Evolutionary conservation across 1,140 invertebrate species (phyloP).

Genomic region (Cherax destructor): DNA sequence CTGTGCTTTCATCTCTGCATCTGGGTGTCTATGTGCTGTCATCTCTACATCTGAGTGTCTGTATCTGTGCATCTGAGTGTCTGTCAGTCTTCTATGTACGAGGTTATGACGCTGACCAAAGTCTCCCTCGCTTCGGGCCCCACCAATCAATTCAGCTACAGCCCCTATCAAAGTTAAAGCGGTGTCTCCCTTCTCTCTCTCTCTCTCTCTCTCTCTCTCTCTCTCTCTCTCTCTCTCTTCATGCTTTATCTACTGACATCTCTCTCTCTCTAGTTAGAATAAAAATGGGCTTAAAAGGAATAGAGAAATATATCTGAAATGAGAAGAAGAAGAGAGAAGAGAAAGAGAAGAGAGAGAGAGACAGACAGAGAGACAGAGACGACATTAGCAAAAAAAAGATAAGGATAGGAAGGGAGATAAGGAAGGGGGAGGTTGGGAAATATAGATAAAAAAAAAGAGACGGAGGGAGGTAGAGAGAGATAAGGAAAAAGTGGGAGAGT

Average conservation of each 20-base stretch:
- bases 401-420: no score
- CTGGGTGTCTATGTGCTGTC: no score
- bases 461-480: no score
- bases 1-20: no score
- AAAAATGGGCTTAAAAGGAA: no score
- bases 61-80: no score
- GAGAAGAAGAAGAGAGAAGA: not conserved
- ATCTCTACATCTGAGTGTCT: no score
- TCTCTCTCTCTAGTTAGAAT: no score
- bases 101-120: no score
- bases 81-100: no score
- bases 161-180: not conserved
- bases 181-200: not conserved
- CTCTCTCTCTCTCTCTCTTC: conserved; percentile 4
- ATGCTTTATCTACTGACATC: no score
- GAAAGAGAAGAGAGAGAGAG: not conserved
- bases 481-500: no score
- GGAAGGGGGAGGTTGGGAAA: not conserved
- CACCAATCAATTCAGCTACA: not conserved
- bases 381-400: not conserved
- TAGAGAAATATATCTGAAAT: not conserved
- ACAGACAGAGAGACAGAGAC: not conserved
- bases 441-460: not conserved
- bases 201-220: conserved; percentile 20
- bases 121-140: not conserved